phyloP scores from a whole-genome alignment of 2,113 vertebrate species.

The Theropithecus gelada region DNA sequence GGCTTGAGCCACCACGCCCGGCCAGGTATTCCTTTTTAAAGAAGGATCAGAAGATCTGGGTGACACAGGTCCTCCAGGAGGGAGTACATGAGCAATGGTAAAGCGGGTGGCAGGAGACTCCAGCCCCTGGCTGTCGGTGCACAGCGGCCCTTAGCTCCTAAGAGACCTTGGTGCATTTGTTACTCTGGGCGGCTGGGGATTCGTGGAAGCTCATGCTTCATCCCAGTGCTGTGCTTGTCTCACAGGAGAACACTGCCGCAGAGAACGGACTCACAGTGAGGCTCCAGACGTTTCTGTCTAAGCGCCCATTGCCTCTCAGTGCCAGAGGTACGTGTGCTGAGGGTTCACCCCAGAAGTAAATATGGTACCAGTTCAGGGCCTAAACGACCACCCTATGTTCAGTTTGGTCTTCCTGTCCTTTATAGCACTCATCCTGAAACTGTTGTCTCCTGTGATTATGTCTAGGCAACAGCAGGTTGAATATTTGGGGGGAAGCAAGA shows the following conservation, averaged over 20 bases:
- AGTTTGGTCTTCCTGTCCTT: accelerated
- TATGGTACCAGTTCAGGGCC: accelerated
- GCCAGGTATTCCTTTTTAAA: not conserved
- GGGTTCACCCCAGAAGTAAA: accelerated
- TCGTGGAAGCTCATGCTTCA: not conserved
- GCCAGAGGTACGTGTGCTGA: slow-evolving; percentile 84
- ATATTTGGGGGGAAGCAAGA: slow-evolving; percentile 74
- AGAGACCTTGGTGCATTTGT: accelerated
- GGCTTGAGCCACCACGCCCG: too few species aligned
- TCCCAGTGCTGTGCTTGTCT: not conserved
- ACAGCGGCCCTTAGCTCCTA: accelerated
- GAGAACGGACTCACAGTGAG: slow-evolving; percentile 84
- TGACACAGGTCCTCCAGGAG: not conserved
- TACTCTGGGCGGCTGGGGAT: not conserved
- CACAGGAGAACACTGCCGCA: slow-evolving; percentile 69
- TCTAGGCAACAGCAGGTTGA: slow-evolving; percentile 77
- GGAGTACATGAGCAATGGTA: accelerated
- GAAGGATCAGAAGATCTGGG: not conserved
- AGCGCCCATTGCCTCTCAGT: slow-evolving; percentile 85
- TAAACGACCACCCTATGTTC: accelerated
- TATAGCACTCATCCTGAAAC: accelerated
- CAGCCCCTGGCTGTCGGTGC: accelerated
- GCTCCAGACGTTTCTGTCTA: slow-evolving; percentile 92
- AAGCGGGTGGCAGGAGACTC: not conserved
- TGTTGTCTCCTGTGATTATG: not conserved